Evolutionary conservation across 2,113 vertebrate species (phyloP), one percentile per base, ranked within the genome.

Genomic region (Syngnathoides biaculeatus): DNA sequence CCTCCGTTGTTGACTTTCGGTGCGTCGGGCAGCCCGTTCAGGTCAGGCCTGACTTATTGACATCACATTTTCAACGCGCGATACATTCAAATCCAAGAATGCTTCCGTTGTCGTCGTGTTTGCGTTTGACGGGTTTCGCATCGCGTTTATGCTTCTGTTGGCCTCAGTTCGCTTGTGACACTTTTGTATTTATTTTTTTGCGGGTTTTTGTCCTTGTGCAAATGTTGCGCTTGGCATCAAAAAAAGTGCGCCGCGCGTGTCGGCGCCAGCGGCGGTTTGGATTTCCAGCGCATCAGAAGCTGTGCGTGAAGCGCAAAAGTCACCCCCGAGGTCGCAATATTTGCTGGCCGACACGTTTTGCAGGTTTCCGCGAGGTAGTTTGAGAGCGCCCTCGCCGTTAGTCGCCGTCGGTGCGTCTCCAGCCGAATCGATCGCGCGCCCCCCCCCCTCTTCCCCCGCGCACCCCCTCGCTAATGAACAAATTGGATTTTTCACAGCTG

Each of bases 401-500:
- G 27, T 87, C 84, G 84, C 83, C 70, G 73, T 68, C 63, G 52
- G 64, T 75, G 79, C 75, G 78, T 88, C 86, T 81, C 83, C 72
- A 27, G 75, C 73, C 72, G 67, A 74, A 91, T 92, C 90, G 89
- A 91, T 89, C 77, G 68, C 81, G 60, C 71, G 47, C 63, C 63
- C 73, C 81, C 81, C 79, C 60, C 22, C n/a, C n/a, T 7, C 17
- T 43, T 13, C 8, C 10, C 43, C 43, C 35, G 65, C 59, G 69
- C 60, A 2, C 53, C 17, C 71, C 67, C 71, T 72, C 75, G 75
- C 80, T 91, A 91, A 92, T 92, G 88, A 92, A 89, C 90, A 93
- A 92, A 92, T 91, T 79, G 90, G 92, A 93, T 93, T 91, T 84
- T 90, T 87, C 90, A 93, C 91, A 92, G 91, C 87, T 92, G 89